Percentiles rank a stretch among this genome's conserved stretches.
Conservation (phyloP, 2,113 vertebrate genomes). For the Lophius piscatorius region DNA sequence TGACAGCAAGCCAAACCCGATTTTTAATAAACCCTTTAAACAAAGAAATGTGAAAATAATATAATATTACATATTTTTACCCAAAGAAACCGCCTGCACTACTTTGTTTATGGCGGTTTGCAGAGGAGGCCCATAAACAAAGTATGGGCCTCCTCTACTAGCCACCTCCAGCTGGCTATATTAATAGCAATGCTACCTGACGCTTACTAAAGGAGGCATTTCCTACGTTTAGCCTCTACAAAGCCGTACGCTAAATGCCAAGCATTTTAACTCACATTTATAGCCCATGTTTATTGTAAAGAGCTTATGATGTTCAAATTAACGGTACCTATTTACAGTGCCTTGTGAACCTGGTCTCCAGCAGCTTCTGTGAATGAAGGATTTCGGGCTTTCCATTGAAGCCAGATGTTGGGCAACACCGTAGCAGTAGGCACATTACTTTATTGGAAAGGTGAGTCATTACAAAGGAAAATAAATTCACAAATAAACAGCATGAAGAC, state of each 20-base stretch:
- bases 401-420: constrained; percentile 76
- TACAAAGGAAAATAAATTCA: constrained; percentile 76
- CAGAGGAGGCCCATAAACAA: constrained; percentile 1
- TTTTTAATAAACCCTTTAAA: not conserved
- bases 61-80: constrained; percentile 8
- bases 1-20: not conserved
- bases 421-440: constrained; percentile 57
- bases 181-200: constrained; percentile 16
- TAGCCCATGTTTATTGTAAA: constrained; percentile 74
- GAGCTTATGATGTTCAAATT: constrained; percentile 82
- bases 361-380: constrained; percentile 71
- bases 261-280: constrained; percentile 74
- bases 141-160: too few relatives aligned
- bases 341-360: constrained; percentile 78
- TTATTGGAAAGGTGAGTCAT: constrained; percentile 81
- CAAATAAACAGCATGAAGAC: constrained; percentile 75
- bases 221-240: constrained; percentile 20
- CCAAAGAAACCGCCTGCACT: constrained; percentile 10
- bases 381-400: constrained; percentile 70
- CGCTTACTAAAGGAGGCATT: constrained; percentile 16
- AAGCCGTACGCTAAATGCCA: constrained; percentile 45
- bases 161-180: constrained; percentile 40
- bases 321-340: constrained; percentile 79
- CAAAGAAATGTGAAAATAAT: not conserved
- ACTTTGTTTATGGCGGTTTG: constrained; percentile 17